Evolutionary conservation across 2,113 vertebrate species (phyloP), one percentile per base, ranked within the genome.

Genomic region (Steatornis caripensis): DNA sequence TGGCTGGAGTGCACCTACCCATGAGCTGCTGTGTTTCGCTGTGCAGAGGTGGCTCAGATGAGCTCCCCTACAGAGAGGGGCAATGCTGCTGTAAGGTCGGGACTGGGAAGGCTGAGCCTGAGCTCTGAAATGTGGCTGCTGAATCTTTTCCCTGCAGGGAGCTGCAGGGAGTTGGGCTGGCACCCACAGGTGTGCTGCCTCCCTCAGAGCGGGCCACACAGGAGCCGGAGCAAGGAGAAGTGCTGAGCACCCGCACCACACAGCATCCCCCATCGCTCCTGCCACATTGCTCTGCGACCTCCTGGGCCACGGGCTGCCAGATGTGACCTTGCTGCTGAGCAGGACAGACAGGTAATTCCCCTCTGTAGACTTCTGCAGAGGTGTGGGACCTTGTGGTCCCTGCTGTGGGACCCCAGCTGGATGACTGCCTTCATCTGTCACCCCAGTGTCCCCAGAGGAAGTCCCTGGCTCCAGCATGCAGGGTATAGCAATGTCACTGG

Each of bases 11-110:
- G 39, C 53, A n/a, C 32, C 65, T 66, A n/a, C 26, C 32, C 60
- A 24, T 2, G 8, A 69, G 23, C 23, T 0, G 0, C 64, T 14
- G 7, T 46, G 64, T 54, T 32, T 54, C 21, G 2, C n/a, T 51
- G 17, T 17, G 37, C 53, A 60, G 61, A 37, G 36, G 41, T 34
- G 76, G 36, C 34, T 93, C 53, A 53, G 34, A 3, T 7, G 20
- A 88, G 43, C 26, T 66, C 34, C 36, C 24, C 11, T 15, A 32
- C 57, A 79, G 60, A 74, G 64, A 70, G 19, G 21, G 22, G 24
- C 37, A 55, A 43, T 12, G 83, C 27, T 87, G 30, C 48, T 68
- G 34, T 53, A 49, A 80, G 32, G 11, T 60, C 4, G 2, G 49
- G 27, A 53, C 1, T 4, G 34, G 23, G 32, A 43, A 79, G 48